phyloP scores from a whole-genome alignment of 2,888 invertebrate genomes.

The Drosophila pegasa region DNA sequence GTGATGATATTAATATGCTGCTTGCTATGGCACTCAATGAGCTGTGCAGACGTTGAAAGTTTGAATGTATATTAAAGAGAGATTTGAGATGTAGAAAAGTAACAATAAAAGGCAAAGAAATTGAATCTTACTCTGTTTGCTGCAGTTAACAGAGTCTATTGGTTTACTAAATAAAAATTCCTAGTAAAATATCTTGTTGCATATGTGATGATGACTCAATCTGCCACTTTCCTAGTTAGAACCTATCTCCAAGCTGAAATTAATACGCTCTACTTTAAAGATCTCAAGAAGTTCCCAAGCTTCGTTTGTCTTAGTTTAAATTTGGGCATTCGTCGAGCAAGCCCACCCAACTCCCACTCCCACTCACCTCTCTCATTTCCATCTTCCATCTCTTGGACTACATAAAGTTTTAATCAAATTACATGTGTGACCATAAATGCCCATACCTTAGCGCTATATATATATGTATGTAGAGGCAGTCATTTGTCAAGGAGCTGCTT shows the following conservation, averaged over 20 bases:
- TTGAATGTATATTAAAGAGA: not conserved
- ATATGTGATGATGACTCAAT: too few species aligned
- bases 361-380: too few species aligned
- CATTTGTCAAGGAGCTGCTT: not conserved
- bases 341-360: not conserved
- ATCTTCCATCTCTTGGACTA: conserved; percentile 6
- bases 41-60: not conserved
- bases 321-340: not conserved
- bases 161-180: too few species aligned
- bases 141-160: too few species aligned
- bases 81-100: not conserved
- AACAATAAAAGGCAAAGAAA: not conserved
- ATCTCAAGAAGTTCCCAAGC: not conserved
- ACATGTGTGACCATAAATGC: conserved; percentile 48
- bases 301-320: not conserved
- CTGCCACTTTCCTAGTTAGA: too few species aligned
- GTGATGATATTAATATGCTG: not conserved
- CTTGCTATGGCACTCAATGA: conserved; percentile 6
- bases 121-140: too few species aligned
- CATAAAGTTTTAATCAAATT: conserved; percentile 55
- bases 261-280: too few species aligned
- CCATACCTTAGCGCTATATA: not conserved
- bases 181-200: too few species aligned
- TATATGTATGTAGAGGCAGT: not conserved
- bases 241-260: too few species aligned